Evolutionary conservation across 2,888 invertebrate species (phyloP).

Genomic region (Lamellibrachia satsuma): DNA sequence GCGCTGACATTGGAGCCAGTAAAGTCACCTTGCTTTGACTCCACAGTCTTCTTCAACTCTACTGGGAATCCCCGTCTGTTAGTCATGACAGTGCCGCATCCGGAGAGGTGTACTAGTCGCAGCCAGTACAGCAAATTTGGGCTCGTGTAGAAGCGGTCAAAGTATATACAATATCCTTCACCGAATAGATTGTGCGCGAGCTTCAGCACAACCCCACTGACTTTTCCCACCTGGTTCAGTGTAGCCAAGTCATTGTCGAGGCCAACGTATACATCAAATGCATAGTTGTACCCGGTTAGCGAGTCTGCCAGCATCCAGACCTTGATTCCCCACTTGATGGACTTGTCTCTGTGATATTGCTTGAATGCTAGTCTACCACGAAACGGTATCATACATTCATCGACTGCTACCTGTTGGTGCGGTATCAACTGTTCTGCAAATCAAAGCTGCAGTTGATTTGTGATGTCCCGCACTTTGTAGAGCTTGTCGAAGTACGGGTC

Average conservation of each 20-base stretch:
- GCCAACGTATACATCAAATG: background rate
- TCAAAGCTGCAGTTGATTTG: background rate
- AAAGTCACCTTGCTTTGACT: background rate
- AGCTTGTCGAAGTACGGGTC: background rate
- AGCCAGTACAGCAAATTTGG: background rate
- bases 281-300: background rate
- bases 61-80: background rate
- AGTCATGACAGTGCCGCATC: background rate
- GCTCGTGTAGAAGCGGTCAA: background rate
- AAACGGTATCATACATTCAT: slow-evolving; percentile 19
- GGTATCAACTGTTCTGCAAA: background rate
- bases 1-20: background rate
- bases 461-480: slow-evolving; percentile 5
- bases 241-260: background rate
- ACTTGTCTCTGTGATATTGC: slow-evolving; percentile 20
- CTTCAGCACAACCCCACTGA: background rate
- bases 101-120: background rate
- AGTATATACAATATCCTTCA: background rate
- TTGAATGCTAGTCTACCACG: slow-evolving; percentile 8
- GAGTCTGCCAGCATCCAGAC: slow-evolving; percentile 8
- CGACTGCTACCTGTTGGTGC: slow-evolving; percentile 18
- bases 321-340: slow-evolving; percentile 22
- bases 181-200: background rate
- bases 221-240: background rate
- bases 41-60: background rate